These are phyloP conservation scores for Drosophila leontia DNA, from an alignment of 1,140 invertebrate genomes.

Conservation along the genomic window DNA sequence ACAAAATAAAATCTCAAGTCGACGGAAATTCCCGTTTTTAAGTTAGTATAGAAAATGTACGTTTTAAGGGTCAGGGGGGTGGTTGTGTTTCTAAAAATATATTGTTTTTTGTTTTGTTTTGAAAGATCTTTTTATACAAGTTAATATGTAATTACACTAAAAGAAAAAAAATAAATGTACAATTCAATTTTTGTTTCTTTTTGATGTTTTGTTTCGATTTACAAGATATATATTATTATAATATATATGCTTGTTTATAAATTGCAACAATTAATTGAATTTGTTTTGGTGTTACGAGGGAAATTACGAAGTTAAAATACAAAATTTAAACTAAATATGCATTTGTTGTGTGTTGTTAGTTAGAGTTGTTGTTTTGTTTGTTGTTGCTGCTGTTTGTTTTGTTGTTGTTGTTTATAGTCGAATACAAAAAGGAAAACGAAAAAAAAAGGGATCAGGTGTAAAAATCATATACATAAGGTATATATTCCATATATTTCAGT, in stretches of 20 bases:
- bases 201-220: not conserved
- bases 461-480: slow-evolving; percentile 15
- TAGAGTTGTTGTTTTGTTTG: slow-evolving; percentile 34
- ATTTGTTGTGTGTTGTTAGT: slow-evolving; percentile 39
- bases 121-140: slow-evolving; percentile 12
- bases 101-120: slow-evolving; percentile 22
- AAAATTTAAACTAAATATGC: slow-evolving; percentile 50
- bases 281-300: slow-evolving; percentile 8
- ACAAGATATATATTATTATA: slow-evolving; percentile 36
- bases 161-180: slow-evolving; percentile 47
- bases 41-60: slow-evolving; percentile 43
- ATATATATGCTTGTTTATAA: slow-evolving; percentile 35
- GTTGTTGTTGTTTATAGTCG: slow-evolving; percentile 45
- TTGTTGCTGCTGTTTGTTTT: slow-evolving; percentile 28
- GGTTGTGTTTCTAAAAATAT: slow-evolving; percentile 35
- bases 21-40: slow-evolving; percentile 10
- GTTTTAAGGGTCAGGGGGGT: not conserved
- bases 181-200: slow-evolving; percentile 51
- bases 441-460: slow-evolving; percentile 16
- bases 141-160: slow-evolving; percentile 55
- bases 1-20: slow-evolving; percentile 18
- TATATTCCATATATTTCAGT: slow-evolving; percentile 36
- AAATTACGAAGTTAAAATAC: slow-evolving; percentile 34
- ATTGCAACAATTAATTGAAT: slow-evolving; percentile 58
- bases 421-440: slow-evolving; percentile 26